These are phyloP conservation scores for Morone saxatilis DNA, from an alignment of 2,113 vertebrate species.

Conservation along the genomic window DNA sequence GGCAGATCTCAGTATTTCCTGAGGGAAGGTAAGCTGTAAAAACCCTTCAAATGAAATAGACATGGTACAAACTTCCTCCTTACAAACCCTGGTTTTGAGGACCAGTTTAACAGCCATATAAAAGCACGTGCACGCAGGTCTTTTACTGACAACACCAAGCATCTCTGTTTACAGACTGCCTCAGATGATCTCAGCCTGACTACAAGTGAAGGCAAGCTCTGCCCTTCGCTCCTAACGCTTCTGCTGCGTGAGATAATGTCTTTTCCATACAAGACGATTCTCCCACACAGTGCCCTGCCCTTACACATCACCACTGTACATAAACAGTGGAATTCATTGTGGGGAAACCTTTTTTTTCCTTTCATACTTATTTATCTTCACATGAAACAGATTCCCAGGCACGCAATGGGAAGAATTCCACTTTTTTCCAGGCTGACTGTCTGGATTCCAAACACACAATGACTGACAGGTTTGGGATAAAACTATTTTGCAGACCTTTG, in stretches of 20 bases:
- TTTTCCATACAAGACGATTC: constrained; percentile 62
- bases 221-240: constrained; percentile 12
- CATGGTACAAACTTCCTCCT: not conserved
- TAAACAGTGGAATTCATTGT: constrained; percentile 50
- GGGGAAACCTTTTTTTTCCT: constrained; percentile 3
- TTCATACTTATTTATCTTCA: constrained; percentile 33
- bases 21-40: constrained; percentile 1
- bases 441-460: constrained; percentile 39
- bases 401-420: constrained; percentile 33
- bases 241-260: constrained; percentile 54
- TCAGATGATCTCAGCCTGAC: constrained; percentile 16
- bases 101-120: constrained; percentile 33
- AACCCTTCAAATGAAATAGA: not conserved
- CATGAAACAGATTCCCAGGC: constrained; percentile 34
- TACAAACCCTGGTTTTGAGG: constrained; percentile 1
- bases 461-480: constrained; percentile 38
- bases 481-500: constrained; percentile 25
- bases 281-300: constrained; percentile 56
- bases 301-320: constrained; percentile 48
- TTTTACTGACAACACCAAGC: constrained; percentile 34
- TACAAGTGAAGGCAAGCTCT: constrained; percentile 30
- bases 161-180: constrained; percentile 25
- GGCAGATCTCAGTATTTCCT: not conserved
- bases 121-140: constrained; percentile 12
- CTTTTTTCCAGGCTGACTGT: constrained; percentile 37